phyloP scores from a whole-genome alignment of 1,140 invertebrate genomes.

The Eumeta japonica region DNA sequence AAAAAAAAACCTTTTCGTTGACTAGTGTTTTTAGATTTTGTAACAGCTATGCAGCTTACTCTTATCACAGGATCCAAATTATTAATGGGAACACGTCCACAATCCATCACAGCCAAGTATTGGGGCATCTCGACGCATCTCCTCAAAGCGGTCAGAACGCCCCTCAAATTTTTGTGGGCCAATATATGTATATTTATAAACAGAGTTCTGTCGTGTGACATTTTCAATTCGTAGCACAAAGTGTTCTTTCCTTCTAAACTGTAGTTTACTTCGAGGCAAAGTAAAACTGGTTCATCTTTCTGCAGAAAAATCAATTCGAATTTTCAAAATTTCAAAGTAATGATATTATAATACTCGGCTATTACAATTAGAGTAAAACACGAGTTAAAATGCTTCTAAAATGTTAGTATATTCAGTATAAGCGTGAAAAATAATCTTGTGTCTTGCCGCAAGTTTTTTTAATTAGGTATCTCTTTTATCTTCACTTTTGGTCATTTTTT shows the following conservation, averaged over 20 bases:
- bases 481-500: too few relatives aligned
- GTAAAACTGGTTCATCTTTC: slow-evolving; percentile 26
- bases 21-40: too few relatives aligned
- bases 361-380: too few relatives aligned
- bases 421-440: too few relatives aligned
- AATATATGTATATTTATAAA: slow-evolving; percentile 32
- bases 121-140: slow-evolving; percentile 16
- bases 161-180: slow-evolving; percentile 26
- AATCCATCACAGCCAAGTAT: slow-evolving; percentile 35
- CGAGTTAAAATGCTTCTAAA: not conserved
- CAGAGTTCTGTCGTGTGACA: slow-evolving; percentile 38
- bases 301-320: slow-evolving; percentile 17
- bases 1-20: slow-evolving; percentile 9
- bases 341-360: too few relatives aligned
- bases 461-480: too few relatives aligned
- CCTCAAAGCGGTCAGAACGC: slow-evolving; percentile 30
- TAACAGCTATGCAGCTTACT: slow-evolving; percentile 18
- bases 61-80: slow-evolving; percentile 49
- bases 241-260: slow-evolving; percentile 25
- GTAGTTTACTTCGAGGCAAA: slow-evolving; percentile 37
- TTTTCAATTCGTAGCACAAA: slow-evolving; percentile 35
- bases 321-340: too few relatives aligned
- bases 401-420: not conserved
- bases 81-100: slow-evolving; percentile 48
- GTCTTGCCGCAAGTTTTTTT: too few relatives aligned